phyloP scores from a whole-genome alignment of 2,113 vertebrate species.

The Bettongia penicillata region DNA sequence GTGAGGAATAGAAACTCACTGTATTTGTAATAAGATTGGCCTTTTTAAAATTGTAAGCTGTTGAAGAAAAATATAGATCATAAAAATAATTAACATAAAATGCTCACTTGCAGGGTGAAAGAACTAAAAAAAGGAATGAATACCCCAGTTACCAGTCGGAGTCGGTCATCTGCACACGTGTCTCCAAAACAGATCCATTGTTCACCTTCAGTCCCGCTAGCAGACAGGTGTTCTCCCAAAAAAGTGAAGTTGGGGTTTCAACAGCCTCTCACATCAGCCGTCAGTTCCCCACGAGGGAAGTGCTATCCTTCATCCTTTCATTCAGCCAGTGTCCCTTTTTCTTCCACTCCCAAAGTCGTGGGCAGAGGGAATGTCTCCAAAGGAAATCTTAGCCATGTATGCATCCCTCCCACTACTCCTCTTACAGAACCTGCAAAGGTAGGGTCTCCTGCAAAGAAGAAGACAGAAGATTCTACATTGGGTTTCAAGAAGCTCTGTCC shows the following conservation, averaged over 20 bases:
- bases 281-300: slow-evolving; percentile 68
- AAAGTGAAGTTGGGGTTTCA: slow-evolving; percentile 85
- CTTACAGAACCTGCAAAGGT: slow-evolving; percentile 72
- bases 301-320: slow-evolving; percentile 69
- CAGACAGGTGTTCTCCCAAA: slow-evolving; percentile 88
- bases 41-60: slow-evolving; percentile 45
- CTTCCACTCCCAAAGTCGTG: slow-evolving; percentile 82
- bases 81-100: slow-evolving; percentile 44
- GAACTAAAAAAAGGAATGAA: slow-evolving; percentile 89
- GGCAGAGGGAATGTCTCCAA: slow-evolving; percentile 66
- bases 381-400: slow-evolving; percentile 59
- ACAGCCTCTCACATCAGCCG: slow-evolving; percentile 47
- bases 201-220: slow-evolving; percentile 65
- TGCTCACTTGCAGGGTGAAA: slow-evolving; percentile 88
- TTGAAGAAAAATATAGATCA: slow-evolving; percentile 26
- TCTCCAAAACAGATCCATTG: slow-evolving; percentile 86
- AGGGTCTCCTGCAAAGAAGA: slow-evolving; percentile 68
- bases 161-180: slow-evolving; percentile 60
- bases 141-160: slow-evolving; percentile 64
- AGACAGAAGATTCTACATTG: slow-evolving; percentile 17
- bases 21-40: slow-evolving; percentile 18
- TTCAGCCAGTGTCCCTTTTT: slow-evolving; percentile 70
- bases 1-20: not conserved
- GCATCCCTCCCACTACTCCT: slow-evolving; percentile 78
- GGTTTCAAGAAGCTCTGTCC: slow-evolving; percentile 23